Percentiles rank a stretch among this genome's conserved stretches.
Conservation (phyloP, 2,888 invertebrate genomes). For the Neoascia interrupta region DNA sequence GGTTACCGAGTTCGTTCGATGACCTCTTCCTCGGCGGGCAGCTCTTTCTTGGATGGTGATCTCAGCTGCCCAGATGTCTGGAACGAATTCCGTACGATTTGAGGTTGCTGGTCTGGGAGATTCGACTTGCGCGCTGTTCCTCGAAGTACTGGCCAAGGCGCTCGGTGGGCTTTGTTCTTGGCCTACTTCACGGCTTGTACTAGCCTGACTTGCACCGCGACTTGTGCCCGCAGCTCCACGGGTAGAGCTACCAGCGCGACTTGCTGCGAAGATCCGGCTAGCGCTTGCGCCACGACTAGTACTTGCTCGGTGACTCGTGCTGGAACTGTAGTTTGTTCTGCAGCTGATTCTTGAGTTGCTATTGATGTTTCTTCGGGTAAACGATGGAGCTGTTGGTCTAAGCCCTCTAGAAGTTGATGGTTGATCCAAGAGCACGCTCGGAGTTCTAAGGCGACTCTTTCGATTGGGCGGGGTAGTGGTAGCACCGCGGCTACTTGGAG, state of each 20-base stretch:
- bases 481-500: too few relatives aligned
- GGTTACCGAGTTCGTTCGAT: slow-evolving; percentile 74
- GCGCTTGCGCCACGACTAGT: background rate
- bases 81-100: slow-evolving; percentile 76
- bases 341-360: slow-evolving; percentile 9
- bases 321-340: slow-evolving; percentile 1
- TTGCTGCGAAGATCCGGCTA: background rate
- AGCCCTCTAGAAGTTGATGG: slow-evolving; percentile 57
- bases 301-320: too few relatives aligned
- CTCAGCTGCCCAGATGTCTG: slow-evolving; percentile 80
- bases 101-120: too few relatives aligned
- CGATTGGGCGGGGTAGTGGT: background rate
- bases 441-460: background rate
- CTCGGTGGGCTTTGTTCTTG: too few relatives aligned
- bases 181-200: too few relatives aligned
- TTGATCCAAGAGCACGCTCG: slow-evolving; percentile 50
- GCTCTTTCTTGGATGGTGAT: slow-evolving; percentile 78
- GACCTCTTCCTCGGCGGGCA: slow-evolving; percentile 75
- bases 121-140: background rate
- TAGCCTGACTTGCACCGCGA: too few relatives aligned
- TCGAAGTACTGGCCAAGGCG: too few relatives aligned
- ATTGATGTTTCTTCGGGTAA: background rate
- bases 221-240: too few relatives aligned
- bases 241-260: background rate
- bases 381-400: background rate